These are phyloP conservation scores for Abramis brama DNA, from an alignment of 2,113 vertebrate species.

Conservation along the genomic window DNA sequence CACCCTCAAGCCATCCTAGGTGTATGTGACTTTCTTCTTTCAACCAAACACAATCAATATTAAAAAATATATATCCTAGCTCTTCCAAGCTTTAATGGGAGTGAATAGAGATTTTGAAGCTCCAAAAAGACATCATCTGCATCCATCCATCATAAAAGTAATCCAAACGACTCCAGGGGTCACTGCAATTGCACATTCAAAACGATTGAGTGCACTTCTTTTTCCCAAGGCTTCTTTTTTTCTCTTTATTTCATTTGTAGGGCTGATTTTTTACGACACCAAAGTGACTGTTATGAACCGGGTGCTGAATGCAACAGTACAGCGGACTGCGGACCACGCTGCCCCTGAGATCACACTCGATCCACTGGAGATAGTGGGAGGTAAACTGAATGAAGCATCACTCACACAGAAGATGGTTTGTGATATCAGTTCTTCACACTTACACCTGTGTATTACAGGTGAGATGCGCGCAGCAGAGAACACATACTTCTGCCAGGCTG, in stretches of 20 bases:
- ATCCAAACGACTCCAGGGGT: too few species aligned
- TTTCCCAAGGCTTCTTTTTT: background rate
- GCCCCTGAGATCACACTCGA: constrained; percentile 96
- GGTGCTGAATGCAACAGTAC: constrained; percentile 92
- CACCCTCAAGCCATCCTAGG: too few species aligned
- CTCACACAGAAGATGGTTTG: background rate
- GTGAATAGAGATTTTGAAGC: too few species aligned
- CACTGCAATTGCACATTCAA: background rate
- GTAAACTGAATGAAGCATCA: background rate
- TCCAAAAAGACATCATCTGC: too few species aligned
- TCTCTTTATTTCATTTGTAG: constrained; percentile 65
- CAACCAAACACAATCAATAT: too few species aligned
- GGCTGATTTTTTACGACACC: constrained; percentile 94
- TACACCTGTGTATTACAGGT: constrained; percentile 70
- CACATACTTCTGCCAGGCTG: constrained; percentile 96
- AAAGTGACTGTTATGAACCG: constrained; percentile 96
- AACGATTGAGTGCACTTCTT: background rate
- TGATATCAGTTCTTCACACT: background rate
- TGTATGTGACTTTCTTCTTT: too few species aligned
- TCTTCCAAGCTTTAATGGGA: too few species aligned
- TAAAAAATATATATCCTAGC: too few species aligned
- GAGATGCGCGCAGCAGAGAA: constrained; percentile 92
- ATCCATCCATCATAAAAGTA: too few species aligned
- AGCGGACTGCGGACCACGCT: constrained; percentile 94
- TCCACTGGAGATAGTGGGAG: constrained; percentile 79